A percentile compares a stretch with the other conserved stretches of the same genome.
phyloP scores from a whole-genome alignment of 2,113 vertebrate genomes.

The Sapayoa aenigma region DNA sequence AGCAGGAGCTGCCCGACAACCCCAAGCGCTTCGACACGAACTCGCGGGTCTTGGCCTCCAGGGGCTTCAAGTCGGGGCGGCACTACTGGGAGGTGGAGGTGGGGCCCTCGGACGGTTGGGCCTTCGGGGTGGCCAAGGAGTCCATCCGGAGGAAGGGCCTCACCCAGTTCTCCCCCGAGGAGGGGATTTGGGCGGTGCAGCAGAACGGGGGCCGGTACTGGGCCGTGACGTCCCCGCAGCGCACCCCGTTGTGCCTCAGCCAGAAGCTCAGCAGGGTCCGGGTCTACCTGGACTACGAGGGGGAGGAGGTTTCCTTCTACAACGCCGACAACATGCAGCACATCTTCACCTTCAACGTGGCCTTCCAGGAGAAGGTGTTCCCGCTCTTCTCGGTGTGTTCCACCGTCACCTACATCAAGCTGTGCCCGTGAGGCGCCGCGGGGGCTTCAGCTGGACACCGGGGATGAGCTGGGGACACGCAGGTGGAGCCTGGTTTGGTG shows the following conservation, averaged over 20 bases:
- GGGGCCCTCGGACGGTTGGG: conserved; percentile 83
- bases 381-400: conserved; percentile 76
- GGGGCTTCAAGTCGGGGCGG: conserved; percentile 63
- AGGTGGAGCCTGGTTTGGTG: fast-evolving
- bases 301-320: conserved; percentile 76
- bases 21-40: conserved; percentile 75
- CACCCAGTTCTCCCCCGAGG: conserved; percentile 72
- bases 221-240: conserved; percentile 72
- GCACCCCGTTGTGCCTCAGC: conserved; percentile 40
- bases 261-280: conserved; percentile 55
- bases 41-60: conserved; percentile 66
- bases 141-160: conserved; percentile 78
- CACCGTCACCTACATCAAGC: conserved; percentile 56
- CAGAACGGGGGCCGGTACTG: conserved; percentile 70
- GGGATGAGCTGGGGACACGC: neutral
- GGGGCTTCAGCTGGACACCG: too few species aligned
- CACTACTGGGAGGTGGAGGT: conserved; percentile 82
- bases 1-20: conserved; percentile 66
- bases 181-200: conserved; percentile 76
- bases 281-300: conserved; percentile 75
- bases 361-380: conserved; percentile 73
- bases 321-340: conserved; percentile 70
- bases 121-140: conserved; percentile 83
- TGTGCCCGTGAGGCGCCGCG: neutral
- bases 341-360: conserved; percentile 75